Base-by-base conservation (phyloP, 1,140 invertebrate genomes). In the Drosophila pandora region DNA sequence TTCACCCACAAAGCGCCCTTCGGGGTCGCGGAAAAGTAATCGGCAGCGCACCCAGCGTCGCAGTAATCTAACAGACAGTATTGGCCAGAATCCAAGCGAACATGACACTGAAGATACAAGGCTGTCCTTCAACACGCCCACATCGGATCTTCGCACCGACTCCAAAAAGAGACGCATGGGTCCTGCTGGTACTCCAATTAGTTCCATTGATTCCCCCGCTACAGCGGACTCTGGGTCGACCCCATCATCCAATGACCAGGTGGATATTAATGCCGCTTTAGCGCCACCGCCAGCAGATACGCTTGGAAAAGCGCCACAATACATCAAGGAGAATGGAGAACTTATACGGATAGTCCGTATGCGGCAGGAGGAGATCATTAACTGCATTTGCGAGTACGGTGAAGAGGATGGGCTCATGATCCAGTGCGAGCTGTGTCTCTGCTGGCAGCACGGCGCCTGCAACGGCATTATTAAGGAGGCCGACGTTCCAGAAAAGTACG, bases 351-450 rank as follows among this genome's bases (percentile, higher is more conserved):
- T 95, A 73, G 94, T 94, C 12, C 93, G 93, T 57, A 95, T 95
- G 94, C 93, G 93, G 53, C 93, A 94, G 57, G 94, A 95, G 82
- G 97, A 98, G 93, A 95, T 98, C 55, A 97, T 98, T 54, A 97
- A 97, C 92, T 98, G 97, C 91, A 94, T 95, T 22, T 98, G 97
- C 70, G 92, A 92, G 21, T 94, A 94, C 80, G 94, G 94, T 67
- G 97, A 98, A 92, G 97, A 98, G 92, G 97, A 98, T 91, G 97
- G 97, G 3, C 92, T 98, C 3, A 98, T 98, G 97, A 96, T 98
- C 78, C 95, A 99, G 93, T 99, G 98, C 92, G 98, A 99, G 90
- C 93, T 98, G 21, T 98, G 97, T 87, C 92, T 98, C 9, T 97
- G 97, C 91, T 99, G 97, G 98, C 97, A 98, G 92, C 97, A 98